Evolutionary conservation across 2,113 vertebrate species (phyloP).

Genomic region (Pithys albifrons): DNA sequence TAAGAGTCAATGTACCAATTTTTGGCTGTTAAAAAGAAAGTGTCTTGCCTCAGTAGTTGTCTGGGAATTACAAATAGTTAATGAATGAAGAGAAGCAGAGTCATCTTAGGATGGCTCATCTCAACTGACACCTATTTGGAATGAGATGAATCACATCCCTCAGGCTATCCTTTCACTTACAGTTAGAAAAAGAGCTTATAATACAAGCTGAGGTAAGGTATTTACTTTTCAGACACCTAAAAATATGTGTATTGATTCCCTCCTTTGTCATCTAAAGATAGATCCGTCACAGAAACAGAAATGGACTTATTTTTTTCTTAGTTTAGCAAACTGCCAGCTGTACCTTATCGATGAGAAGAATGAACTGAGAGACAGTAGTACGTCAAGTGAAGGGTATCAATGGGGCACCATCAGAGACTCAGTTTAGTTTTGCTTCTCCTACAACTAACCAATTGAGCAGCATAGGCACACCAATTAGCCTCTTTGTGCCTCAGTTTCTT

Average conservation of each 20-base stretch:
- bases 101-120: neutral
- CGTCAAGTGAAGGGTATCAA: neutral
- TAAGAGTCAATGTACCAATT: neutral
- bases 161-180: neutral
- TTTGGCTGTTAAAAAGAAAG: neutral
- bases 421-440: neutral
- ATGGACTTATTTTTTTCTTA: neutral
- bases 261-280: neutral
- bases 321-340: neutral
- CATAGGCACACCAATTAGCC: neutral
- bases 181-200: neutral
- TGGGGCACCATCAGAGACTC: neutral
- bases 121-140: neutral
- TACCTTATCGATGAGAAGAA: neutral
- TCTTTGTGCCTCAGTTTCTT: neutral
- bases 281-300: neutral
- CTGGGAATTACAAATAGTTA: neutral
- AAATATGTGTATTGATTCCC: neutral
- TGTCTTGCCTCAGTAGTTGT: neutral
- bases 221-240: neutral
- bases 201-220: neutral
- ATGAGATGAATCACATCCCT: neutral
- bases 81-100: neutral
- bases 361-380: neutral
- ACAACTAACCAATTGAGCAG: neutral